Evolutionary conservation across 1,140 invertebrate species (phyloP).

Genomic region (Aphelenchoides fujianensis): DNA sequence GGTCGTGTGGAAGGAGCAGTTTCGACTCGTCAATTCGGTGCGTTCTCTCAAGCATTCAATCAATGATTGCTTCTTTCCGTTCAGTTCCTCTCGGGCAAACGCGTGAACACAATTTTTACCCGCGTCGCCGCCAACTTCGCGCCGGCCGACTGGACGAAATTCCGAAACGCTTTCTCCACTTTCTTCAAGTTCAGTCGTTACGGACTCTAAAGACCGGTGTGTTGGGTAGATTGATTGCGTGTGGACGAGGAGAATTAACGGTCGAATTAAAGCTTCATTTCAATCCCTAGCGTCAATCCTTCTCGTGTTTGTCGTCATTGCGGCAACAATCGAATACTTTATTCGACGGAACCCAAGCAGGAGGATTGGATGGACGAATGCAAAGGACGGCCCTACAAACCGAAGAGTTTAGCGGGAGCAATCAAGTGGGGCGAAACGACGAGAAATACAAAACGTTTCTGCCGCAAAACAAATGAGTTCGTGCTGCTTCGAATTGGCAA

Average conservation of each 20-base stretch:
- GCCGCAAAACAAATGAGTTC: not conserved
- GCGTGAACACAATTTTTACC: conserved; percentile 6
- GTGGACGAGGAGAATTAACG: no score
- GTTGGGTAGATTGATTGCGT: no score
- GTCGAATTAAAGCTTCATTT: no score
- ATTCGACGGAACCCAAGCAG: no score
- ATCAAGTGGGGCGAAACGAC: not conserved
- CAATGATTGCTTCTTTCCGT: no score
- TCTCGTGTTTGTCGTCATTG: no score
- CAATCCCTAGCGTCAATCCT: no score
- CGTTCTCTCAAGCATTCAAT: no score
- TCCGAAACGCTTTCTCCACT: not conserved
- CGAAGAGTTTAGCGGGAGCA: not conserved
- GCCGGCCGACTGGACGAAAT: not conserved
- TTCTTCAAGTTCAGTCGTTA: not conserved
- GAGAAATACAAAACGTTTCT: not conserved
- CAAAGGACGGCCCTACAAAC: no score
- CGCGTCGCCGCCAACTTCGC: not conserved
- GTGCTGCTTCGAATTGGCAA: not conserved
- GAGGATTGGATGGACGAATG: no score
- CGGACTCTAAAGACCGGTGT: no score
- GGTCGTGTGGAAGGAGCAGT: not conserved
- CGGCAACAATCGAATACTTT: no score
- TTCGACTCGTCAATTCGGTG: conserved; percentile 2
- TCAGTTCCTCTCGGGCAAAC: not conserved